Evolutionary conservation across 2,888 invertebrate species (phyloP).

Genomic region (Phyllotreta striolata): DNA sequence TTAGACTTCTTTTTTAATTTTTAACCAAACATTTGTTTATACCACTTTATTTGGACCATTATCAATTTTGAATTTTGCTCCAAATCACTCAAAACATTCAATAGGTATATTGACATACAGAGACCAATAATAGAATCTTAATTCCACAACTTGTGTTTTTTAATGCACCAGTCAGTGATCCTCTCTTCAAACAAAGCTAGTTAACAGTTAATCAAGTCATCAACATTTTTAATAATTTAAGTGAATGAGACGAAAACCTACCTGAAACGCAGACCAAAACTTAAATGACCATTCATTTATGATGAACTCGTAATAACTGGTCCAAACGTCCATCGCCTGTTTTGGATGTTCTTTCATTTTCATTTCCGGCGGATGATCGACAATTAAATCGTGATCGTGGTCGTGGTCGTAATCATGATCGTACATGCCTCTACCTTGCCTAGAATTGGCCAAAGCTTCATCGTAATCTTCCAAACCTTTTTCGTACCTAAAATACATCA

Average conservation of each 20-base stretch:
- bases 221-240: neutral
- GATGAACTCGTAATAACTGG: constrained; percentile 85
- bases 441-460: constrained; percentile 51
- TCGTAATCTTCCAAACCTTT: constrained; percentile 57
- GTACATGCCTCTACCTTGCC: constrained; percentile 60
- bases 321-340: constrained; percentile 76
- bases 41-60: no score
- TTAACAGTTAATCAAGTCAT: no score
- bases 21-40: no score
- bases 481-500: constrained; percentile 48
- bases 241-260: constrained; percentile 53
- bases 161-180: no score
- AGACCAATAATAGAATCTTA: no score
- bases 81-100: no score
- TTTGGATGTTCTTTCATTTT: constrained; percentile 63
- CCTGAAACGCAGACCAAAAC: constrained; percentile 89
- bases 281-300: constrained; percentile 90
- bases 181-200: no score
- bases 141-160: no score
- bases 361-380: constrained; percentile 61
- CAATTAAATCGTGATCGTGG: constrained; percentile 58
- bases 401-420: constrained; percentile 64
- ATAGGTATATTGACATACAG: no score
- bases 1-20: no score
- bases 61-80: no score